These are phyloP conservation scores for Aspidapion aeneum DNA, from an alignment of 2,888 invertebrate genomes.

Conservation along the genomic window DNA sequence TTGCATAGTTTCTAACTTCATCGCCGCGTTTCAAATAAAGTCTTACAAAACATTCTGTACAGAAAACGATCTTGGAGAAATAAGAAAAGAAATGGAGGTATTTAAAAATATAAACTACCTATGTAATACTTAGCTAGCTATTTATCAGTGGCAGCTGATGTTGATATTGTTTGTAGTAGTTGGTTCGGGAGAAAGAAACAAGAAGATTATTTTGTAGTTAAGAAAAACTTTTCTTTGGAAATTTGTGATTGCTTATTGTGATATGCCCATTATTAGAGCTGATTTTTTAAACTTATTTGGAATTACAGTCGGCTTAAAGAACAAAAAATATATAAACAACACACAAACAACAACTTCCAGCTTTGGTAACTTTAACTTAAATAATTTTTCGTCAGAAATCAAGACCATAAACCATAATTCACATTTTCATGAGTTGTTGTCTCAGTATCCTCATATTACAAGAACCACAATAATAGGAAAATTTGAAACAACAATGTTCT, in stretches of 20 bases:
- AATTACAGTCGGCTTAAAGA: neutral
- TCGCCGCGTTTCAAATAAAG: too few relatives aligned
- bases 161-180: too few relatives aligned
- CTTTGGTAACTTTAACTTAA: neutral
- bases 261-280: slow-evolving; percentile 1
- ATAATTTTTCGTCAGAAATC: neutral
- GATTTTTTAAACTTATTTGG: neutral
- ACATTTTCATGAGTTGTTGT: neutral
- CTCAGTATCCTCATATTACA: neutral
- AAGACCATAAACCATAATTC: neutral
- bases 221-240: neutral
- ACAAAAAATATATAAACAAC: neutral
- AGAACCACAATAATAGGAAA: neutral
- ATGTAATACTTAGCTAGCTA: too few relatives aligned
- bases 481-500: neutral
- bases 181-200: neutral
- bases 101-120: too few relatives aligned
- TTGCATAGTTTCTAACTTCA: too few relatives aligned
- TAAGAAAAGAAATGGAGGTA: neutral
- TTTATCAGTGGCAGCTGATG: too few relatives aligned
- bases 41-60: too few relatives aligned
- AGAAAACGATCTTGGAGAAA: neutral
- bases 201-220: neutral
- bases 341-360: neutral
- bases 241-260: neutral